Evolutionary conservation across 2,113 vertebrate genomes (phyloP), one percentile per base, ranked within the genome.

Genomic region (Chamaetylas fuelleborni): DNA sequence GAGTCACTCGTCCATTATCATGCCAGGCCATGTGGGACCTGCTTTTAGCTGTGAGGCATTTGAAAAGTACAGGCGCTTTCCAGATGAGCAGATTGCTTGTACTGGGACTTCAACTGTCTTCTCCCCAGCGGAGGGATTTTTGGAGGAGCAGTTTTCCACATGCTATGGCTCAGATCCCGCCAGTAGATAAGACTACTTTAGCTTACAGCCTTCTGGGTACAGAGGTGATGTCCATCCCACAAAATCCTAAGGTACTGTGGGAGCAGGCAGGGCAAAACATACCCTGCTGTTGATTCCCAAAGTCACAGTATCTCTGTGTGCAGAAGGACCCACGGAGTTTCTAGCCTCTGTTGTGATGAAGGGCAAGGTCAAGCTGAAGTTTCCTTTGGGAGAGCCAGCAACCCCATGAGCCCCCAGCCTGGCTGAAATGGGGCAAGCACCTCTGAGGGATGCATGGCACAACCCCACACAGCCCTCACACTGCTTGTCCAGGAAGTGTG

Each of bases 1-100:
- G 22, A 33, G 33, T 45, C 31, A 31, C 38, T 34, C 0, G 0
- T 78, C 64, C 58, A 67, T 57, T 33, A 8, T 62, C 0, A 0
- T 28, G 29, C 40, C 47, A 4, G 2, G 20, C 53, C 0, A 0
- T 1, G 6, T 20, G 34, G 26, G 65, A 81, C 36, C 19, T 4
- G 15, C 50, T 82, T 81, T 87, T 16, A 61, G 8, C 53, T 85
- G 33, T 6, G 48, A 76, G 33, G 31, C 20, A 13, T 64, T 90
- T 48, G 23, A 48, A 79, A 86, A 88, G 18, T 40, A 53, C 4
- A 50, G 48, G 25, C 0, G 3, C 14, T 13, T 74, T 86, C 10
- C 72, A 77, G 36, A 24, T 61, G 36, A 82, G 23, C n/a, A n/a
- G 45, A 19, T 48, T 69, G 38, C 36, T 45, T 2, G 2, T 54